A percentile compares a stretch with the other conserved stretches of the same genome.
Evolutionary conservation across 2,113 vertebrate genomes (phyloP).

Genomic region (Oncorhynchus kisutch): DNA sequence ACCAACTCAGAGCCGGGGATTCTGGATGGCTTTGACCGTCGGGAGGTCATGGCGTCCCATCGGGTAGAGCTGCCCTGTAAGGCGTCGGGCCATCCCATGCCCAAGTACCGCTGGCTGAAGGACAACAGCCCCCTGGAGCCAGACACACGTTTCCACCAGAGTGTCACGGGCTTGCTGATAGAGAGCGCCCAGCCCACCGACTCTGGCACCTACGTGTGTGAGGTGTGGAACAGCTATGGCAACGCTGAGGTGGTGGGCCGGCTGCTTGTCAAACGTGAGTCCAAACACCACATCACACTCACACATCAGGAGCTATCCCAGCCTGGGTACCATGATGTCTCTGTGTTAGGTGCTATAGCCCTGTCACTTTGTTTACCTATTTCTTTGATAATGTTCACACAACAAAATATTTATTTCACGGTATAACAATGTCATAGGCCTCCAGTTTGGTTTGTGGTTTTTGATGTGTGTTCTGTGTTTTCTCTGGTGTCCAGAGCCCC

Average conservation of each 20-base stretch:
- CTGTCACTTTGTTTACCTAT: neutral
- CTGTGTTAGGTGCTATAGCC: neutral
- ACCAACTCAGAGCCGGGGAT: conserved; percentile 93
- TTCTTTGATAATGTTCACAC: no score
- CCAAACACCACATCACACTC: neutral
- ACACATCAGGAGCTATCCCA: neutral
- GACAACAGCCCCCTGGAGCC: conserved; percentile 93
- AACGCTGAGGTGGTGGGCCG: conserved; percentile 90
- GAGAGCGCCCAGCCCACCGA: conserved; percentile 87
- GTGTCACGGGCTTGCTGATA: conserved; percentile 87
- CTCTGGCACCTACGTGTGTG: conserved; percentile 91
- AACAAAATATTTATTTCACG: no score
- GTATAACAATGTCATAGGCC: no score
- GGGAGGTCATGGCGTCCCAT: conserved; percentile 92
- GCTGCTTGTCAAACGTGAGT: conserved; percentile 95
- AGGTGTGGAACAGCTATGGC: conserved; percentile 98
- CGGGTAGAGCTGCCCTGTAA: conserved; percentile 96
- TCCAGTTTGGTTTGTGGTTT: no score
- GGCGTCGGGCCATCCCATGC: conserved; percentile 91
- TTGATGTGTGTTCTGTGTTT: neutral
- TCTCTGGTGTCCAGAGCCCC: conserved; percentile 78
- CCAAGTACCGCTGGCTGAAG: conserved; percentile 97
- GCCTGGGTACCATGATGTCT: neutral
- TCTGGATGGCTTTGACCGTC: conserved; percentile 94
- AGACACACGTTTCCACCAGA: conserved; percentile 92